phyloP scores from a whole-genome alignment of 1,140 invertebrate species.

The Geopemphigus sp. region DNA sequence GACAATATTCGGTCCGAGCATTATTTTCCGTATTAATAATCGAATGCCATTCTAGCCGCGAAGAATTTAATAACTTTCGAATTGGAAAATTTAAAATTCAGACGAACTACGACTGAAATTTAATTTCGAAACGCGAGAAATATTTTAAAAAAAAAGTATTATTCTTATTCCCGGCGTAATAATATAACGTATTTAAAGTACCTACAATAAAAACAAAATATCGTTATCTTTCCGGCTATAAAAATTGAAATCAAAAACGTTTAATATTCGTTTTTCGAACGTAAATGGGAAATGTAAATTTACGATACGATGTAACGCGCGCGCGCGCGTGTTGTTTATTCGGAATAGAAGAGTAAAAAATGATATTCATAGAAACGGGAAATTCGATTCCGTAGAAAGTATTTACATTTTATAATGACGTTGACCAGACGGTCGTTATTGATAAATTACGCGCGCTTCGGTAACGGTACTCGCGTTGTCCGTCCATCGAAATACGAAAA shows the following conservation, averaged over 20 bases:
- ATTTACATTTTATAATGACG: slow-evolving; percentile 36
- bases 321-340: too few relatives aligned
- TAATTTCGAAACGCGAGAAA: not conserved
- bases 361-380: slow-evolving; percentile 16
- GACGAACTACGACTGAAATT: slow-evolving; percentile 15
- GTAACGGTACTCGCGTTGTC: not conserved
- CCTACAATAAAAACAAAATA: slow-evolving; percentile 20
- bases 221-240: slow-evolving; percentile 5
- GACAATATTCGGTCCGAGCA: not conserved
- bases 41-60: not conserved
- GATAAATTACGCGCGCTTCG: not conserved
- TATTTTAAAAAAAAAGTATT: slow-evolving; percentile 7
- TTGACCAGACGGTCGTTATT: not conserved
- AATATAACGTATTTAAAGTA: too few relatives aligned
- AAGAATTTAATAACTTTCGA: not conserved
- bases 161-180: slow-evolving; percentile 1
- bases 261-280: slow-evolving; percentile 30
- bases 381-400: slow-evolving; percentile 12
- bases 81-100: slow-evolving; percentile 10
- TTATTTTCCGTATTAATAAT: not conserved
- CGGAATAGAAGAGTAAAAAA: not conserved
- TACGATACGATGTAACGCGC: not conserved
- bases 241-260: slow-evolving; percentile 29
- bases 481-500: not conserved
- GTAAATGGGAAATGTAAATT: slow-evolving; percentile 27